Conservation (phyloP, 1,140 invertebrate genomes). For the Neotoxoptera formosana region DNA sequence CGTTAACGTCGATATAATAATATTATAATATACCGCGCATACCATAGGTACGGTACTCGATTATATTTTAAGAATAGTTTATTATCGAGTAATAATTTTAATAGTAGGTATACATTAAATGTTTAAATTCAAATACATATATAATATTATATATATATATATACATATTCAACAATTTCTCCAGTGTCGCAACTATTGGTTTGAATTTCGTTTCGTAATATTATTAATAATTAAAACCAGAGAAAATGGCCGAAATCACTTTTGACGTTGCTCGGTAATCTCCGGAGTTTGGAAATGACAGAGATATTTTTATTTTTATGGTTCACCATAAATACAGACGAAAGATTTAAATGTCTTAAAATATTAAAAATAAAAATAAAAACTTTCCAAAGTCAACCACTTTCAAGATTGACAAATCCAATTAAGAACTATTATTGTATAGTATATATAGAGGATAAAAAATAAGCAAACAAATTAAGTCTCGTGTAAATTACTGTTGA, state of each 20-base stretch:
- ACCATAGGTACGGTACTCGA: too few relatives aligned
- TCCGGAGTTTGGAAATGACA: background rate
- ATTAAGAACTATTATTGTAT: constrained; percentile 53
- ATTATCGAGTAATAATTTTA: too few relatives aligned
- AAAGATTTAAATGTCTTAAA: constrained; percentile 29
- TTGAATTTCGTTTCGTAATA: background rate
- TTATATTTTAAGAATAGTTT: too few relatives aligned
- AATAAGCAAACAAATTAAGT: constrained; percentile 50
- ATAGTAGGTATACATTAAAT: too few relatives aligned
- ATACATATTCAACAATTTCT: background rate
- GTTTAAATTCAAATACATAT: background rate
- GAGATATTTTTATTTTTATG: constrained; percentile 31
- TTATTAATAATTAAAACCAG: constrained; percentile 11
- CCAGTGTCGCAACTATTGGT: background rate
- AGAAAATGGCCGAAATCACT: background rate
- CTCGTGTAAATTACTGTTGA: constrained; percentile 54
- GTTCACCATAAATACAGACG: background rate
- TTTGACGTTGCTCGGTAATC: constrained; percentile 25
- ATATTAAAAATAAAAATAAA: constrained; percentile 40
- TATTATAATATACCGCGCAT: background rate
- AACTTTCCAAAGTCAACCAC: constrained; percentile 47
- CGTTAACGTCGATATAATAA: too few relatives aligned
- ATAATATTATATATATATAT: background rate
- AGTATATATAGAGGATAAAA: constrained; percentile 13
- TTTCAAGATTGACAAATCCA: constrained; percentile 53